A percentile compares a stretch with the other conserved stretches of the same genome.
phyloP scores from a whole-genome alignment of 1,140 invertebrate species.

The Arctopsyche grandis region DNA sequence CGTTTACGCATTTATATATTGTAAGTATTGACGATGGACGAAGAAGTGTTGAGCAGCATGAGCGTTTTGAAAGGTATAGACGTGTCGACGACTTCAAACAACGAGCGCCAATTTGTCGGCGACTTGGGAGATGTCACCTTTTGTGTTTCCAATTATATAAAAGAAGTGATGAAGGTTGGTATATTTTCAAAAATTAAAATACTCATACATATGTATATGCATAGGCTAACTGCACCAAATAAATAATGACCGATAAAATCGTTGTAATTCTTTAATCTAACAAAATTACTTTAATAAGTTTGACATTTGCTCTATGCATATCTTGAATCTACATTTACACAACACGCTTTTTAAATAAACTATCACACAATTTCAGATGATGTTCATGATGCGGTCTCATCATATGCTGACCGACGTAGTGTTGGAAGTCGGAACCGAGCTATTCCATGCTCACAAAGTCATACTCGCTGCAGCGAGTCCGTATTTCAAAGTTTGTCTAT shows the following conservation, averaged over 20 bases:
- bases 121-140: constrained; percentile 86
- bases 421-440: constrained; percentile 83
- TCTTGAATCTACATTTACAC: too few species aligned
- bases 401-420: constrained; percentile 91
- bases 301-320: too few species aligned
- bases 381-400: constrained; percentile 89
- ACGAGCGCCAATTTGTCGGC: constrained; percentile 56
- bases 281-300: too few species aligned
- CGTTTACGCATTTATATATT: too few species aligned
- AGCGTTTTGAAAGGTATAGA: constrained; percentile 37
- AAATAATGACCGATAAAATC: too few species aligned
- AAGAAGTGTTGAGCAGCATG: constrained; percentile 36
- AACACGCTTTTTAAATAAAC: too few species aligned
- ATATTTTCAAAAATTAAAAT: not conserved
- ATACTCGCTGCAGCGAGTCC: constrained; percentile 93
- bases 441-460: constrained; percentile 91
- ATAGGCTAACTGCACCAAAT: too few species aligned
- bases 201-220: too few species aligned
- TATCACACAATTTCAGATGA: constrained; percentile 69
- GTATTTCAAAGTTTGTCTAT: constrained; percentile 83
- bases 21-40: constrained; percentile 32
- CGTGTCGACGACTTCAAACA: constrained; percentile 36
- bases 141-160: constrained; percentile 84
- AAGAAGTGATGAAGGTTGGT: constrained; percentile 82
- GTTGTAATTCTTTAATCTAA: too few species aligned